These are phyloP conservation scores for Aphidius ervi DNA, from an alignment of 1,140 invertebrate genomes.

Conservation along the genomic window DNA sequence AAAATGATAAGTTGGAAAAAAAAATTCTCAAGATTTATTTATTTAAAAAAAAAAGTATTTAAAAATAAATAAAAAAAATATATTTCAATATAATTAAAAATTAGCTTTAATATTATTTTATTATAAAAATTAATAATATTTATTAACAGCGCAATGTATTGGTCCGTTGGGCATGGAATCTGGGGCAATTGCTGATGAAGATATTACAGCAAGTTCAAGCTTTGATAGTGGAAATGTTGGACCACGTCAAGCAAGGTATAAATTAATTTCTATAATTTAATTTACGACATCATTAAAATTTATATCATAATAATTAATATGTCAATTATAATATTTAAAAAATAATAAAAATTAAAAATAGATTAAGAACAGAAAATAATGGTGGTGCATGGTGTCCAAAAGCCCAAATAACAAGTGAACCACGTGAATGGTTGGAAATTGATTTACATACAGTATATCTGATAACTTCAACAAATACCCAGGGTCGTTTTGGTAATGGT, in stretches of 20 bases:
- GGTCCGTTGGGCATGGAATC: constrained; percentile 71
- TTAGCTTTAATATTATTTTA: too few species aligned
- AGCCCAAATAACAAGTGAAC: constrained; percentile 65
- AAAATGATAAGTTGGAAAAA: too few species aligned
- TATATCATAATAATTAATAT: too few species aligned
- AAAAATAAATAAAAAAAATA: too few species aligned
- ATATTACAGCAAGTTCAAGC: constrained; percentile 69
- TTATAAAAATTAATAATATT: background rate
- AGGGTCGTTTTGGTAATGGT: constrained; percentile 83
- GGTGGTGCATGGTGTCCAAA: constrained; percentile 85
- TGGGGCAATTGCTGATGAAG: constrained; percentile 62
- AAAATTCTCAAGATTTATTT: too few species aligned
- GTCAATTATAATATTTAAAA: background rate
- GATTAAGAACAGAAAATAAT: constrained; percentile 70
- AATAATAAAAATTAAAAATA: constrained; percentile 38
- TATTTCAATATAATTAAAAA: too few species aligned
- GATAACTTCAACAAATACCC: constrained; percentile 77
- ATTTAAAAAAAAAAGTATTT: too few species aligned
- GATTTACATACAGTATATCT: constrained; percentile 69
- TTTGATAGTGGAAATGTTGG: constrained; percentile 71
- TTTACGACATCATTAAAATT: background rate
- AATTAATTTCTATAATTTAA: constrained; percentile 1
- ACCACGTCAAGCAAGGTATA: constrained; percentile 64
- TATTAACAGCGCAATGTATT: constrained; percentile 60
- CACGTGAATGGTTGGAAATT: constrained; percentile 75